Percentiles rank a stretch among this genome's conserved stretches.
Conservation (phyloP, 2,113 vertebrate genomes). For the Hippocampus mohnikei region DNA sequence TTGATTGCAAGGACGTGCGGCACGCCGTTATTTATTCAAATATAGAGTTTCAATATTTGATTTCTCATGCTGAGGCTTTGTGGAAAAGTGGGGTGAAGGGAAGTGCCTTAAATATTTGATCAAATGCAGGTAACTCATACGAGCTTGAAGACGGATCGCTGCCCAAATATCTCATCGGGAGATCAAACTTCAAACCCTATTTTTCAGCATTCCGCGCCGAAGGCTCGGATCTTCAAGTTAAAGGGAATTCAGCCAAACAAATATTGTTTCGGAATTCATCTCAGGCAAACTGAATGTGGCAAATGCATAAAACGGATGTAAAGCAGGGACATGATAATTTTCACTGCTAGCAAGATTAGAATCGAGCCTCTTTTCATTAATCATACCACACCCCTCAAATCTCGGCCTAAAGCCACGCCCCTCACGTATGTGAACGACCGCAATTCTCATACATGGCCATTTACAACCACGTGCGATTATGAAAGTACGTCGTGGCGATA, state of each 20-base stretch:
- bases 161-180: not conserved
- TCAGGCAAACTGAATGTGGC: not conserved
- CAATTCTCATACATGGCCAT: too few relatives aligned
- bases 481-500: too few relatives aligned
- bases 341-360: too few relatives aligned
- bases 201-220: not conserved
- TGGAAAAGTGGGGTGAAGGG: slow-evolving; percentile 31
- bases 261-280: not conserved
- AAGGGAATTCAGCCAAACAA: not conserved
- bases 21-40: slow-evolving; percentile 30
- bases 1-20: slow-evolving; percentile 14
- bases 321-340: too few relatives aligned
- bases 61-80: slow-evolving; percentile 29
- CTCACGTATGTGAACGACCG: too few relatives aligned
- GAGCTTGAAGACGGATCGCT: slow-evolving; percentile 8
- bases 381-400: too few relatives aligned
- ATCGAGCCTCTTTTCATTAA: too few relatives aligned
- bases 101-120: slow-evolving; percentile 49
- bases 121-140: slow-evolving; percentile 25
- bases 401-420: too few relatives aligned
- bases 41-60: slow-evolving; percentile 44
- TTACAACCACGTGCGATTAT: too few relatives aligned
- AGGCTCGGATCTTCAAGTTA: not conserved
- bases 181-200: not conserved
- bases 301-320: not conserved